Base-by-base conservation (phyloP, 2,888 invertebrate genomes). In the Lepidonotus clava region DNA sequence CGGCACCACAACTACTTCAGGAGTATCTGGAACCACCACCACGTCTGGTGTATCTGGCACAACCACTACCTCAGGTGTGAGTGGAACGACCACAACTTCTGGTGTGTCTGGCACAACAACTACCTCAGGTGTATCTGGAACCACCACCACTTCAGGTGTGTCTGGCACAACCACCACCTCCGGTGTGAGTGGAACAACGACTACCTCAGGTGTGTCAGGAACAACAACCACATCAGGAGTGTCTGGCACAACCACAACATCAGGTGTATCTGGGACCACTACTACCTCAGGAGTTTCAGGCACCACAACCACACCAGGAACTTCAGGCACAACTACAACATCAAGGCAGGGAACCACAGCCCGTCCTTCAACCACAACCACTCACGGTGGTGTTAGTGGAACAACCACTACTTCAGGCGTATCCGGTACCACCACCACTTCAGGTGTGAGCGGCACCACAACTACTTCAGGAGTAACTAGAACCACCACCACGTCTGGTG, bases 401-500 rank as follows among this genome's bases (percentile, higher is more conserved):
- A 46, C 46, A 5, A 80, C 80, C 14, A 51, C 80, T 46, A 41
- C 51, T 5, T 1, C 4, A 36, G 71, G 71, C 38, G 36, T 18
- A 18, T 18, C n/a, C 2, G 1, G 36, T 11, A 71, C 71, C 8
- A 11, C 28, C 8, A 46, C 41, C 4, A 18, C 46, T 24, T 28
- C 46, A n/a, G 51, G 51, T 14, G 51, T 51, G 51, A 51, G 14
- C 11, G 41, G 6, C 2, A 40, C 80, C 41, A 32, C 28, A 11
- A 80, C 80, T 24, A 40, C 80, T 28, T 1, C 80, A 46, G 18
- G 4, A n/a, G 41, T 5, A 6, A 1, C 28, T 2, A 18, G n/a
- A 80, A 46, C 46, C 24, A 80, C 80, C 18, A 80, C 80, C 24
- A 24, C 80, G 46, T 21, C 80, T 8, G 80, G 80, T 46, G 80